Evolutionary conservation across 64 coral and sea anemone species (phyloP), one percentile per base, ranked within the genome.

Genomic region (Acropora yongei): DNA sequence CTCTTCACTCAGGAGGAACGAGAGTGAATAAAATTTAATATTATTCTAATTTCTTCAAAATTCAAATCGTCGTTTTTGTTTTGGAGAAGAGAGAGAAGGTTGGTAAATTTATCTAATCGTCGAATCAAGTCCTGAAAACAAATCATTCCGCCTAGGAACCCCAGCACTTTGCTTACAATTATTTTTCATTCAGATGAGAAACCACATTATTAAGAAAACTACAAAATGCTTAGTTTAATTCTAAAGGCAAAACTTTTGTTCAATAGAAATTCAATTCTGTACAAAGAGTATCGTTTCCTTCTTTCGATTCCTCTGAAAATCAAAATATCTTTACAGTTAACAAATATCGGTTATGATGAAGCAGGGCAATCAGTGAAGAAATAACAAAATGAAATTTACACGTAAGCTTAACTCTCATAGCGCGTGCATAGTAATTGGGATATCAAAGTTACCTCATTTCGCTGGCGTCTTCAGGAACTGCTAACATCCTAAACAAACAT

Each of bases 361-460:
- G 6, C 3, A 2, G 5, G n/a, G 45, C 2, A 6, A 17, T 19
- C 17, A 17, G 4, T 13, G 2, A 84, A 1, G 41, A 83, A 83
- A 44, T 83, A 83, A 18, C 1, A 57, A 47, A 19, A 42, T 8
- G 7, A 13, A 68, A 84, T 84, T 9, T n/a, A 43, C 6, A 68
- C 16, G 46, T 9, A 55, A 39, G 1, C 41, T 41, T 45, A 39
- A 45, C 42, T 45, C n/a, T 10, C 6, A 7, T 7, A 7, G 10
- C 51, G 82, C 82, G 82, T 84, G 61, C 82, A 68, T 84, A 67
- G 82, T 18, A 42, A 84, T 67, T 84, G 68, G 8, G 9, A 6
- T 43, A 68, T 61, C 40, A 68, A 45, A 42, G 13, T 84, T 44
- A 84, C 82, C 82, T 84, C 82, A 84, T 84, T 84, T 84, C 82